These are phyloP conservation scores for Plagiodera versicolora DNA, from an alignment of 2,888 invertebrate genomes.

Conservation along the genomic window DNA sequence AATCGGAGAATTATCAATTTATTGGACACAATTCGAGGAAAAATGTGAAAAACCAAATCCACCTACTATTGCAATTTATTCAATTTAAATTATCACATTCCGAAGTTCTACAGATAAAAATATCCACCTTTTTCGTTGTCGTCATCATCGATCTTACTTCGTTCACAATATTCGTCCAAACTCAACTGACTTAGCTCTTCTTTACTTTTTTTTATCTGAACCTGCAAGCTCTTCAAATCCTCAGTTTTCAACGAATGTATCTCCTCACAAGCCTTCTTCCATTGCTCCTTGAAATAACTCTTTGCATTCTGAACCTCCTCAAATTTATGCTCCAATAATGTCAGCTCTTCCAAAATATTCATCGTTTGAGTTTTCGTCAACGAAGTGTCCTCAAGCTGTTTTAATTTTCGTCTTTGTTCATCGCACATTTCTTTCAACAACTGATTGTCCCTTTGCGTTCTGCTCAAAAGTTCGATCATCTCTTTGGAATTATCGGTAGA, in stretches of 20 bases:
- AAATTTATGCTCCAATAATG: slow-evolving; percentile 66
- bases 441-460: slow-evolving; percentile 47
- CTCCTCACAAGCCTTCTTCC: slow-evolving; percentile 69
- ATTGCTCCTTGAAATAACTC: slow-evolving; percentile 75
- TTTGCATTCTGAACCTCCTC: slow-evolving; percentile 67
- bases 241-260: slow-evolving; percentile 65
- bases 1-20: no score
- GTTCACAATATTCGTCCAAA: slow-evolving; percentile 17
- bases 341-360: slow-evolving; percentile 67
- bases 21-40: no score
- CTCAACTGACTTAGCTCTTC: slow-evolving; percentile 38
- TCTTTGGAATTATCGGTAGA: slow-evolving; percentile 41
- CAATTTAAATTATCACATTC: background rate
- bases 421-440: slow-evolving; percentile 45
- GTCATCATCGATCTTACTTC: background rate
- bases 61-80: no score
- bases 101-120: background rate
- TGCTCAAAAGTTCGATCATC: slow-evolving; percentile 47
- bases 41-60: no score
- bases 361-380: slow-evolving; percentile 69
- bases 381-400: slow-evolving; percentile 59
- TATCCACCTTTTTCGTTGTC: slow-evolving; percentile 1
- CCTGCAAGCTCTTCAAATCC: slow-evolving; percentile 58
- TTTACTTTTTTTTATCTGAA: slow-evolving; percentile 57
- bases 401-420: slow-evolving; percentile 49